Conservation (phyloP, 2,113 vertebrate genomes). For the Formicarius rufipectus region DNA sequence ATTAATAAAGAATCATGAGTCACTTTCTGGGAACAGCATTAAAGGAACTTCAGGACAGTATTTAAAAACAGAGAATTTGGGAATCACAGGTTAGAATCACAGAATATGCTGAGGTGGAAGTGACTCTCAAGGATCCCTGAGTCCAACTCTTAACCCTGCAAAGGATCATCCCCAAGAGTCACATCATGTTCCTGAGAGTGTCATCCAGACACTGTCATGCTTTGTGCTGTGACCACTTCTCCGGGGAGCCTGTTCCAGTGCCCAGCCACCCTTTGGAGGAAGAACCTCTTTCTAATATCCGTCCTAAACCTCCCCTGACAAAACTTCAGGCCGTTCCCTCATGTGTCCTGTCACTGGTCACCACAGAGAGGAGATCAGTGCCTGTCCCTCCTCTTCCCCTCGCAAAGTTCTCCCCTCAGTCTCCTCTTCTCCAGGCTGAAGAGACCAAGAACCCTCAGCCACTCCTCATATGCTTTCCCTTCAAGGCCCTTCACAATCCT, state of each 20-base stretch:
- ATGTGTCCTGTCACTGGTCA: not conserved
- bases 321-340: not conserved
- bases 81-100: not conserved
- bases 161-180: not conserved
- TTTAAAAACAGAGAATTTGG: not conserved
- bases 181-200: not conserved
- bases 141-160: not conserved
- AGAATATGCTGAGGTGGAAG: not conserved
- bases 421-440: not conserved
- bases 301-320: not conserved
- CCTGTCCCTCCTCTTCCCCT: not conserved
- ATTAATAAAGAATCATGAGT: constrained; percentile 29
- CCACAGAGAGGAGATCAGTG: not conserved
- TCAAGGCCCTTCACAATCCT: not conserved
- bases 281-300: not conserved
- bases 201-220: not conserved
- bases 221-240: not conserved
- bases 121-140: not conserved
- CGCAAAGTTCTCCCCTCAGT: not conserved
- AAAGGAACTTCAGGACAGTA: not conserved
- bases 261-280: not conserved
- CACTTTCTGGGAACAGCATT: constrained; percentile 30
- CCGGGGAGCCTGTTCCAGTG: not conserved
- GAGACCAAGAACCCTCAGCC: not conserved
- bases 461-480: not conserved